Evolutionary conservation across 2,797 vertebrate species (phyloP).

Genomic region (Danionella dracula): DNA sequence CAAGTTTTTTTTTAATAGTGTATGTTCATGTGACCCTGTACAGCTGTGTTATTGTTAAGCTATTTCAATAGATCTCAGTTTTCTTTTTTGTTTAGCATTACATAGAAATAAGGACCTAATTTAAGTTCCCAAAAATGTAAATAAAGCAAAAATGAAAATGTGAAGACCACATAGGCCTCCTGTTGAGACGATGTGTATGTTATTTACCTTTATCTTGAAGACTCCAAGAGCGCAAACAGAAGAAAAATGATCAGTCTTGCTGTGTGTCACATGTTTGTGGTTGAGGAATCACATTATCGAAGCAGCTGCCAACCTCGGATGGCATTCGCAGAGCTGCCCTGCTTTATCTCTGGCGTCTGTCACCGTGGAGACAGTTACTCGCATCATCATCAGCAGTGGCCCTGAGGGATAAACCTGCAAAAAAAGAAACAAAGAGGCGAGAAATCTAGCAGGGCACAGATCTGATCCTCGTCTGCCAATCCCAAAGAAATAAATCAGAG

Average conservation of each 20-base stretch:
- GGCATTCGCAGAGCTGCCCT: constrained; percentile 46
- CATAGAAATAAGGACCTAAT: too few relatives aligned
- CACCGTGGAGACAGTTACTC: constrained; percentile 69
- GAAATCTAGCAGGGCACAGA: too few relatives aligned
- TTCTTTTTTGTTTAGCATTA: too few relatives aligned
- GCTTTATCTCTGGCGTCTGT: constrained; percentile 66
- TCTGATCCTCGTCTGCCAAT: constrained; percentile 42
- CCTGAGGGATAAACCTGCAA: constrained; percentile 56
- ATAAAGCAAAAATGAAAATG: too few relatives aligned
- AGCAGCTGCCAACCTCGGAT: constrained; percentile 58
- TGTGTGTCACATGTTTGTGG: constrained; percentile 27
- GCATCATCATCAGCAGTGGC: constrained; percentile 66
- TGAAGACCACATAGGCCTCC: background rate
- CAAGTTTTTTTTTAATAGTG: too few relatives aligned
- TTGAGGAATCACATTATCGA: constrained; percentile 4
- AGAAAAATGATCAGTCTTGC: constrained; percentile 44
- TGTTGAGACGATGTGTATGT: constrained; percentile 34
- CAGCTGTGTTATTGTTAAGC: too few relatives aligned
- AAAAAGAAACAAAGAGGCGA: constrained; percentile 26
- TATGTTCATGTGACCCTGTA: too few relatives aligned
- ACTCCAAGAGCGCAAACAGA: constrained; percentile 1
- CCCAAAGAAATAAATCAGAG: constrained; percentile 31
- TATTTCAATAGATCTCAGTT: too few relatives aligned
- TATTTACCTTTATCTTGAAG: constrained; percentile 1
- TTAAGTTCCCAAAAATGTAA: too few relatives aligned